phyloP scores from a whole-genome alignment of 2,113 vertebrate genomes.

The Sclerurus mexicanus region DNA sequence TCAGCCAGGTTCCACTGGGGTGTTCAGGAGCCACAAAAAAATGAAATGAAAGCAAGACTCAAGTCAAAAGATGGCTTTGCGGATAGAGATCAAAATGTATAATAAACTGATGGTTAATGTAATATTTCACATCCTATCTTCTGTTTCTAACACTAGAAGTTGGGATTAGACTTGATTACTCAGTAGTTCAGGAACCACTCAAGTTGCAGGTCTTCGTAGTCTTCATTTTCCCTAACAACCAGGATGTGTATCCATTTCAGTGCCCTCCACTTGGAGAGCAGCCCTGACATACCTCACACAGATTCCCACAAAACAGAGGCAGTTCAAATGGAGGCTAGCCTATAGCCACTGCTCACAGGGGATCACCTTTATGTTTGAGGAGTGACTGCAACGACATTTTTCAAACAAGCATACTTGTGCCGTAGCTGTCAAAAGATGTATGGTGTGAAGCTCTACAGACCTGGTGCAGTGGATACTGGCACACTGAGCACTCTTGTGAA shows the following conservation, averaged over 20 bases:
- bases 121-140: not conserved
- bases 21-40: not conserved
- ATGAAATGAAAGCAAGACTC: not conserved
- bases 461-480: not conserved
- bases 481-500: not conserved
- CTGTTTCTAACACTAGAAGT: not conserved
- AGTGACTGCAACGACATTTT: not conserved
- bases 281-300: not conserved
- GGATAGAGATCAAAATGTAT: not conserved
- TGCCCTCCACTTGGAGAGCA: not conserved
- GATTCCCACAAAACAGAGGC: not conserved
- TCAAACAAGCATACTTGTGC: not conserved
- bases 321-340: not conserved
- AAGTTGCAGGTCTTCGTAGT: not conserved
- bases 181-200: not conserved
- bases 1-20: fast-evolving
- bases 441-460: not conserved
- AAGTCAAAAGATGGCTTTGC: not conserved
- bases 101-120: not conserved
- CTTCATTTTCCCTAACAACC: not conserved
- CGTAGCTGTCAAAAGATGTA: not conserved
- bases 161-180: not conserved
- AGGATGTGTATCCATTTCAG: not conserved
- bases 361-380: not conserved
- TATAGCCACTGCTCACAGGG: not conserved